Base-by-base conservation (phyloP, 23 tunicate species). In the Trididemnum nubilum region DNA sequence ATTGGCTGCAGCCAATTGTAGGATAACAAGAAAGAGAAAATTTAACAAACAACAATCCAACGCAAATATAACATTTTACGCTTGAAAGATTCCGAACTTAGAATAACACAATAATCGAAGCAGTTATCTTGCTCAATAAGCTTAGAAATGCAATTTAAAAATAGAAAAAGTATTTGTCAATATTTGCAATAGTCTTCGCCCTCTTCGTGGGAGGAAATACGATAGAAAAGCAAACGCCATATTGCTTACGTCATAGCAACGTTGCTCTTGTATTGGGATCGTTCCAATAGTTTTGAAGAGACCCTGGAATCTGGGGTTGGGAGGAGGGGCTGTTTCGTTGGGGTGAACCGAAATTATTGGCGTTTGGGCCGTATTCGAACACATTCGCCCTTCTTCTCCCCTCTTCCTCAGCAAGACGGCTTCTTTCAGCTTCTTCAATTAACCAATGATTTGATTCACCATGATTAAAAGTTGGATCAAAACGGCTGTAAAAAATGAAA, bases 391-490 rank as follows among this genome's bases (percentile, higher is more conserved):
- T 63, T 49, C 36, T 32, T 77, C 85, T 86, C 25, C 97, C 97
- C 31, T 86, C 85, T 21, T 71, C 85, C 25, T 92, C 91, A 19
- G 97, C 97, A 24, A 81, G 38, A 25, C 97, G 65, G 7, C 85
- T 40, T 0, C 97, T 39, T 65, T 92, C 97, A 31, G 97, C 97
- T 83, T 92, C 97, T 37, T 92, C 97, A 12, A 92, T 78, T 51
- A 92, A 29, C 97, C 97, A 92, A 36, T 92, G 97, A 54, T 70
- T 81, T 1, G 81, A 29, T 27, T 79, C 88, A 15, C 82, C 71
- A 9, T 35, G 40, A 5, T 23, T n/a, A 33, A 54, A 77, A 23
- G 5, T 57, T 58, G 79, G 59, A 4, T 39, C 60, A 28, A 36
- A 37, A 25, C 79, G 60, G 3, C 60, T 73, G 38, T 28, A 63